phyloP scores from a whole-genome alignment of 2,888 invertebrate genomes.

The Stenichneumon culpator region DNA sequence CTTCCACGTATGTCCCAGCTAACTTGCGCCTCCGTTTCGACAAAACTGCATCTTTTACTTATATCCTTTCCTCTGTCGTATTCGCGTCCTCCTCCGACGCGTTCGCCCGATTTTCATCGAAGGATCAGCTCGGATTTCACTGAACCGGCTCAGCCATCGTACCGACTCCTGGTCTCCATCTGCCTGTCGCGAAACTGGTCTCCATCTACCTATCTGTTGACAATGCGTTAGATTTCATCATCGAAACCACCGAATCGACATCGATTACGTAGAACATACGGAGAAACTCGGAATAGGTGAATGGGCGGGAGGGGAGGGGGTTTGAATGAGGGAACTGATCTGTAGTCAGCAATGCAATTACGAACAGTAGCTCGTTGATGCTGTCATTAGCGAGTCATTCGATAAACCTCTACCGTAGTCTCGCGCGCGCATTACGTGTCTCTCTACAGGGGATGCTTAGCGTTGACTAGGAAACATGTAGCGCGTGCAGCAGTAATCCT shows the following conservation, averaged over 20 bases:
- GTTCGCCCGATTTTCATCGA: slow-evolving; percentile 46
- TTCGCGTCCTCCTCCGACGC: slow-evolving; percentile 33
- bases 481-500: slow-evolving; percentile 32
- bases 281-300: neutral
- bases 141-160: slow-evolving; percentile 17
- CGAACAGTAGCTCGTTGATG: slow-evolving; percentile 67
- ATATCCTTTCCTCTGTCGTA: slow-evolving; percentile 17
- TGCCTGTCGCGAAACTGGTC: neutral
- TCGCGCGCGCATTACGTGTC: slow-evolving; percentile 49
- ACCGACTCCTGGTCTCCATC: neutral
- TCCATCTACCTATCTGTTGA: slow-evolving; percentile 2
- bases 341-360: slow-evolving; percentile 51
- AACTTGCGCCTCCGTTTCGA: slow-evolving; percentile 42
- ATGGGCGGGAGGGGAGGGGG: slow-evolving; percentile 39
- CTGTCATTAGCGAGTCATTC: slow-evolving; percentile 66
- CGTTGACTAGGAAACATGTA: slow-evolving; percentile 42
- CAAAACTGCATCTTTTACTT: slow-evolving; percentile 16
- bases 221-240: slow-evolving; percentile 4
- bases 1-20: slow-evolving; percentile 49
- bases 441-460: slow-evolving; percentile 44
- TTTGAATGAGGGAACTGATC: slow-evolving; percentile 40
- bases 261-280: slow-evolving; percentile 4
- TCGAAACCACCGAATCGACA: neutral
- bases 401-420: slow-evolving; percentile 50
- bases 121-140: slow-evolving; percentile 58